Conservation (phyloP, 1,140 invertebrate genomes). For the Colletes gigas region DNA sequence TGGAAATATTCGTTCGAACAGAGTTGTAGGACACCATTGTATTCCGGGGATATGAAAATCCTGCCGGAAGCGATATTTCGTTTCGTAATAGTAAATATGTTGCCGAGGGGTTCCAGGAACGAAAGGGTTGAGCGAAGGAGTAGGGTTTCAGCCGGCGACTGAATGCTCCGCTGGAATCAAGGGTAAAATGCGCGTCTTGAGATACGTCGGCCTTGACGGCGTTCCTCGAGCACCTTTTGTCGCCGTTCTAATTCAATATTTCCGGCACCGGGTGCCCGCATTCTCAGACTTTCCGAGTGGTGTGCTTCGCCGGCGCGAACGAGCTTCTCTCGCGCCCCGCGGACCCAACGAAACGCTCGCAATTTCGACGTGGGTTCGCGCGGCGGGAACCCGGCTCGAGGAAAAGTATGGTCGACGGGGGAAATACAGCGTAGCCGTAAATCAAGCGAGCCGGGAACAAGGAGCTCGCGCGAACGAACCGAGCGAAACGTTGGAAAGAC, state of each 20-base stretch:
- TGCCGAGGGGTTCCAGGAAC: too few species aligned
- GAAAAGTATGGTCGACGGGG: too few species aligned
- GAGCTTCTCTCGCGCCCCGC: background rate
- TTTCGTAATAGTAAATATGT: too few species aligned
- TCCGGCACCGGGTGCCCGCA: constrained; percentile 15
- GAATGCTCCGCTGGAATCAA: background rate
- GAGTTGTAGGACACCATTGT: too few species aligned
- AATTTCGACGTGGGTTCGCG: background rate
- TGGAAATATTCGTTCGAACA: too few species aligned
- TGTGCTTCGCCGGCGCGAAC: background rate
- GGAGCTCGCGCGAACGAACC: too few species aligned
- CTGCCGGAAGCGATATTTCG: too few species aligned
- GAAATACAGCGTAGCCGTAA: too few species aligned
- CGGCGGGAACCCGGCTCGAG: background rate
- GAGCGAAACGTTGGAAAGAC: too few species aligned
- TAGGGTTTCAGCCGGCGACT: background rate
- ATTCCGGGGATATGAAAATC: too few species aligned
- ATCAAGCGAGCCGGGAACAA: too few species aligned
- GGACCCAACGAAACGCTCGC: background rate
- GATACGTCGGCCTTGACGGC: constrained; percentile 11
- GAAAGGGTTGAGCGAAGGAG: background rate
- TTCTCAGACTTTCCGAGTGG: background rate
- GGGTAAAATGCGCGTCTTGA: background rate
- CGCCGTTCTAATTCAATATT: constrained; percentile 52
- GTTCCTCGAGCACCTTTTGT: constrained; percentile 30